Evolutionary conservation across 2,797 vertebrate species (phyloP), one percentile per base, ranked within the genome.

Genomic region (Anomalospiza imberbis): DNA sequence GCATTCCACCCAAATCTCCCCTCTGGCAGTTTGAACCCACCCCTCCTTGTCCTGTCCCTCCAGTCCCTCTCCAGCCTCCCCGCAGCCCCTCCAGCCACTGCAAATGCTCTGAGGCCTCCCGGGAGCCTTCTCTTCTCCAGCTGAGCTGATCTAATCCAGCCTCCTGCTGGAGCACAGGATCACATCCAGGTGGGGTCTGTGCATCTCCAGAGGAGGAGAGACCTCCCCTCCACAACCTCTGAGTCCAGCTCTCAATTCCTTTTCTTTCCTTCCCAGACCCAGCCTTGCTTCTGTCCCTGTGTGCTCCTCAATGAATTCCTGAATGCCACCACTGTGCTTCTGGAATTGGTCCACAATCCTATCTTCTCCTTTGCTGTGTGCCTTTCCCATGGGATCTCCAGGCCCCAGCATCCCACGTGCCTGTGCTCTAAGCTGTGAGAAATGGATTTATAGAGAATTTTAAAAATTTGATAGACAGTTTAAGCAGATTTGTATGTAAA

Each of bases 81-180:
- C 0, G 0, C 0, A 45, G 32, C 19, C 22, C 53, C 36, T 65
- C 16, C 36, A 53, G n/a, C 22, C 48, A 14, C 48, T 16, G 48
- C 26, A 34, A 34, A 6, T 15, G 21, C 53, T 11, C 7, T 18
- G 44, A 67, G 19, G 63, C 31, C 44, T 40, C 63, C 40, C 1
- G 0, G 42, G 40, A 48, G 2, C 32, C 21, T 26, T 20, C n/a
- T 16, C 47, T 17, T 20, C 71, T 70, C 66, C 66, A 63, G 42
- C 44, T 76, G 47, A 47, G 53, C 17, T 28, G 48, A 34, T 34
- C 34, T 34, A 34, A 34, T 34, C n/a, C n/a, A n/a, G n/a, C n/a
- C n/a, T n/a, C 34, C 34, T 34, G 34, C 34, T 34, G 34, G 34
- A 75, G 36, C 53, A 19, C 62, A 29, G 53, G 19, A 40, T 10